Conservation (phyloP, 2,113 vertebrate genomes). For the Paracyprichromis sp. region DNA sequence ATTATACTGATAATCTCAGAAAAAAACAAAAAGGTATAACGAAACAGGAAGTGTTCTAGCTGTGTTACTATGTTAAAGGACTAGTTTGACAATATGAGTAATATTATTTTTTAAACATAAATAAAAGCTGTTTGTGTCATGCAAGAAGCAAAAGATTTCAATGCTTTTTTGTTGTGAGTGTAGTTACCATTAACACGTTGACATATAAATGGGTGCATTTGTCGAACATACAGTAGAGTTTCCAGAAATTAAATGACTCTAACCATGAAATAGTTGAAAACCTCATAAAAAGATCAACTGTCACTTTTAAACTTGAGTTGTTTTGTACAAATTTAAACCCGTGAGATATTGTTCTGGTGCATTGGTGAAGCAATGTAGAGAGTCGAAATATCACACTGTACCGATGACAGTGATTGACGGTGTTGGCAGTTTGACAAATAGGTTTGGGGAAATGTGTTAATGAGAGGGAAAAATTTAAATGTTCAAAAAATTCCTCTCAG, state of each 20-base stretch:
- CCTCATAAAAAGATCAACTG: background rate
- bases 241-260: background rate
- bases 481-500: background rate
- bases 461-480: background rate
- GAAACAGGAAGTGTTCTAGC: background rate
- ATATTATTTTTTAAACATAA: background rate
- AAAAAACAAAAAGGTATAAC: background rate
- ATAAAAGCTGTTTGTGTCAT: background rate
- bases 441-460: background rate
- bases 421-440: background rate
- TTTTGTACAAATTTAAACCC: background rate
- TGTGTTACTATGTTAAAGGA: background rate
- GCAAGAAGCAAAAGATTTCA: background rate
- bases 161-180: background rate
- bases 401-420: background rate
- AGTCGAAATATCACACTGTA: background rate
- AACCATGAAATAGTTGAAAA: background rate
- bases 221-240: background rate
- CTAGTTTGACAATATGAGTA: background rate
- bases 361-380: background rate
- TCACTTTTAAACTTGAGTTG: background rate
- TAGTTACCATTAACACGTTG: background rate
- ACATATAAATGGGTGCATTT: background rate
- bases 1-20: background rate
- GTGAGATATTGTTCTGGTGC: background rate